phyloP scores from a whole-genome alignment of 1,140 invertebrate species.

The Mactra quadrangularis region DNA sequence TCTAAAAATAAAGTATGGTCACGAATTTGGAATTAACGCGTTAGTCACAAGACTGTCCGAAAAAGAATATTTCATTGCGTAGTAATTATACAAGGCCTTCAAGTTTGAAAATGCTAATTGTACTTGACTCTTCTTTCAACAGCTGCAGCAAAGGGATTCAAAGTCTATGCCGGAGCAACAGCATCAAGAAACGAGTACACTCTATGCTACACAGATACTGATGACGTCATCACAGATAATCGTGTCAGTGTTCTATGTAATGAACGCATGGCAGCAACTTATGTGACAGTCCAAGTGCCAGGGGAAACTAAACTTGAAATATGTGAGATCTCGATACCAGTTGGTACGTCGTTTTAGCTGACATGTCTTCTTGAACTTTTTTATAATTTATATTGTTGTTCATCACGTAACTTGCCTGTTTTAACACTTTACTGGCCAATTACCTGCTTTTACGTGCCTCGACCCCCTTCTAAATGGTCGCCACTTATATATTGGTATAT shows the following conservation, averaged over 20 bases:
- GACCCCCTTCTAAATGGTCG: too few species aligned
- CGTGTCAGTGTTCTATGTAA: conserved; percentile 8
- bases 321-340: conserved; percentile 26
- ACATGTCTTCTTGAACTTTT: not conserved
- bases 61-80: too few species aligned
- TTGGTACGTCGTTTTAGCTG: not conserved
- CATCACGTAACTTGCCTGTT: too few species aligned
- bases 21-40: too few species aligned
- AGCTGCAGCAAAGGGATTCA: conserved; percentile 9
- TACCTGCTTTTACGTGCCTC: too few species aligned
- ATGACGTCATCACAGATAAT: not conserved
- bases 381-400: not conserved
- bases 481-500: too few species aligned
- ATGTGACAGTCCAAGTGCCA: conserved; percentile 1
- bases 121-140: too few species aligned
- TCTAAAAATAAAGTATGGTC: too few species aligned
- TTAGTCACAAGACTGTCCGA: too few species aligned
- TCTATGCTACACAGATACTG: conserved; percentile 24
- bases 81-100: too few species aligned
- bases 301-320: conserved; percentile 14
- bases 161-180: not conserved
- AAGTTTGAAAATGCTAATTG: too few species aligned
- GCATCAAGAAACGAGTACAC: conserved; percentile 4
- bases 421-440: too few species aligned
- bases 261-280: not conserved